Conservation (phyloP, 1,140 invertebrate genomes). For the Venturia canescens region DNA sequence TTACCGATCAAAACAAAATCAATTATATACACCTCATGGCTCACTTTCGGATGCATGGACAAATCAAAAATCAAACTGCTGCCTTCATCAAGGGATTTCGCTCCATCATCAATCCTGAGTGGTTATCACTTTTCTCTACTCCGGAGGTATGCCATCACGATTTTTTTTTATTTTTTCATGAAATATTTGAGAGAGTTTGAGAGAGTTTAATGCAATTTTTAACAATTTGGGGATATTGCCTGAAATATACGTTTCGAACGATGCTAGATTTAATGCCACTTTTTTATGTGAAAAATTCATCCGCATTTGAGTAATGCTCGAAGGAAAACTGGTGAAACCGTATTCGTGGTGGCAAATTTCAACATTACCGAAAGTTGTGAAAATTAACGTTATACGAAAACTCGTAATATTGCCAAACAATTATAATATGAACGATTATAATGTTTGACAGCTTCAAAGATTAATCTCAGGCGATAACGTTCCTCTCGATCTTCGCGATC, state of each 20-base stretch:
- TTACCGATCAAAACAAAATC: conserved; percentile 99
- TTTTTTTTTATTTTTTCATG: background rate
- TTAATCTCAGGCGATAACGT: conserved; percentile 95
- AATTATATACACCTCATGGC: conserved; percentile 99
- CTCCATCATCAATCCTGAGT: conserved; percentile 96
- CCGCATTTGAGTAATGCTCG: no score
- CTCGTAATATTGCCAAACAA: no score
- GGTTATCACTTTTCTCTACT: conserved; percentile 96
- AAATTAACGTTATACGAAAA: background rate
- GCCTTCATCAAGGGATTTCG: conserved; percentile 98
- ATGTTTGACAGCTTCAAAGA: conserved; percentile 83
- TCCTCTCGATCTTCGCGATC: conserved; percentile 92
- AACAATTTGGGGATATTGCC: no score
- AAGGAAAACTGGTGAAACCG: no score
- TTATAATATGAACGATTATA: no score
- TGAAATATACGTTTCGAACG: no score
- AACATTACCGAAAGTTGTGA: no score
- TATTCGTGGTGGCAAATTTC: no score
- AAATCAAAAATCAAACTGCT: conserved; percentile 97
- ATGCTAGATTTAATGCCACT: no score
- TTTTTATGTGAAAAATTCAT: no score
- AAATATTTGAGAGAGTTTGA: no score
- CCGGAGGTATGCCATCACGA: conserved; percentile 86
- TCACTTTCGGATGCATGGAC: conserved; percentile 97
- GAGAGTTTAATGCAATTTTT: no score